Base-by-base conservation (phyloP, 2,113 vertebrate genomes). In the Castor canadensis region DNA sequence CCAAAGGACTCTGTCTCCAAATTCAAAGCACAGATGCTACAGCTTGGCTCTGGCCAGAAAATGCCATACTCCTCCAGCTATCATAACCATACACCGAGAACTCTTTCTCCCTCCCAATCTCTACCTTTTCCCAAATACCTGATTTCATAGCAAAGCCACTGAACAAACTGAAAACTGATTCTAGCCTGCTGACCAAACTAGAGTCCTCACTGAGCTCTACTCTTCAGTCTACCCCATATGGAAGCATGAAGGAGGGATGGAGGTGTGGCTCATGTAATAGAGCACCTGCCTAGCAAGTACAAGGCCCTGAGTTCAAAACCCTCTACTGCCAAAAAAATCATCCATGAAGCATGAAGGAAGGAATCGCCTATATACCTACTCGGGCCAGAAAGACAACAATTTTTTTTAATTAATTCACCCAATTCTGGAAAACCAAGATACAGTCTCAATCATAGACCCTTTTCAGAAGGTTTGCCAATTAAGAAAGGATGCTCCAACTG, bases 391-490 rank as follows among this genome's bases (percentile, higher is more conserved):
- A 95, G 43, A 71, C 17, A 96, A 45, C 19, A 69, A 58, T 35
- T 83, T 83, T 64, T n/a, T n/a, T 67, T 30, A 64, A 76, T 60
- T 88, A 94, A 93, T 76, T 95, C 22, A 60, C 45, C 30, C 43
- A 92, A 64, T 92, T 86, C 64, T 95, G 54, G 69, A 79, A 96
- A 93, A 82, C 11, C 47, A 89, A 83, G 22, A 62, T 64, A 89
- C 3, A 40, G 30, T 91, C 49, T 83, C 52, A 19, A 43, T 54
- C 30, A 86, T 9, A 89, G 35, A 60, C 16, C 13, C 38, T 30
- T 77, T 91, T 38, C 73, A 81, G 47, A 94, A 84, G 13, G 0
- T 83, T 71, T 84, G 22, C 56, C 71, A 85, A 56, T 56, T 87
- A 67, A 91, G 49, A 90, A 69, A 93, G 28, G 47, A 52, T 26